Evolutionary conservation across 2,888 invertebrate genomes (phyloP).

Genomic region (Aquatica leii): DNA sequence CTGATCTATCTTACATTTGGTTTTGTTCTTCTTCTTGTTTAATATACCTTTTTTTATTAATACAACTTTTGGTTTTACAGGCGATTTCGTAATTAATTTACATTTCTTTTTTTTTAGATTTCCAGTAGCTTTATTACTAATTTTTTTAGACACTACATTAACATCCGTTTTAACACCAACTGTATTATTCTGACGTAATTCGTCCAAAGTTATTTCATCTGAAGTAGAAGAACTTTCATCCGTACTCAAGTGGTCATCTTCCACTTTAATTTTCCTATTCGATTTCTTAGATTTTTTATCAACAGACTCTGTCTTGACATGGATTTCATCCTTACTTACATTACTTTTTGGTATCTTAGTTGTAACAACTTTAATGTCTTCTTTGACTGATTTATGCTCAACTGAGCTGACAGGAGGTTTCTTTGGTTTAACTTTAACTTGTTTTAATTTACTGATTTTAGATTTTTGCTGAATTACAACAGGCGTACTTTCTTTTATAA

Average conservation of each 20-base stretch:
- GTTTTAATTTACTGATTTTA: constrained; percentile 22
- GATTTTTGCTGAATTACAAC: constrained; percentile 19
- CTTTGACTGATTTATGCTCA: constrained; percentile 29
- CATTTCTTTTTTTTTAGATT: constrained; percentile 18
- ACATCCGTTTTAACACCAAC: background rate
- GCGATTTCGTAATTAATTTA: constrained; percentile 33
- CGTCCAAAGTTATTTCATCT: constrained; percentile 43
- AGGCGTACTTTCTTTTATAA: background rate
- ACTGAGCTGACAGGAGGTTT: constrained; percentile 22
- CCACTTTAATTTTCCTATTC: constrained; percentile 24
- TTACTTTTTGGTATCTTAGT: constrained; percentile 41
- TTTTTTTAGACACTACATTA: constrained; percentile 13
- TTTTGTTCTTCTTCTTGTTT: constrained; percentile 28
- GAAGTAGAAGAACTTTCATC: constrained; percentile 42
- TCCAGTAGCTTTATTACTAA: constrained; percentile 11
- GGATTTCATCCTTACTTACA: constrained; percentile 48
- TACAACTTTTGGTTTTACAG: constrained; percentile 28
- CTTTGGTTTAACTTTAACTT: constrained; percentile 30
- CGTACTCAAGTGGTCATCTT: constrained; percentile 8
- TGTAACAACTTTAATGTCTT: constrained; percentile 33
- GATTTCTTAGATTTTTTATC: constrained; percentile 40
- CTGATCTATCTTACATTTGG: constrained; percentile 42
- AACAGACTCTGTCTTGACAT: constrained; percentile 24
- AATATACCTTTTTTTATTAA: constrained; percentile 30
- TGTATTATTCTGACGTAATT: constrained; percentile 30